phyloP scores from a whole-genome alignment of 53 echinoderm and acorn worm genomes.

The Apostichopus leukothele region DNA sequence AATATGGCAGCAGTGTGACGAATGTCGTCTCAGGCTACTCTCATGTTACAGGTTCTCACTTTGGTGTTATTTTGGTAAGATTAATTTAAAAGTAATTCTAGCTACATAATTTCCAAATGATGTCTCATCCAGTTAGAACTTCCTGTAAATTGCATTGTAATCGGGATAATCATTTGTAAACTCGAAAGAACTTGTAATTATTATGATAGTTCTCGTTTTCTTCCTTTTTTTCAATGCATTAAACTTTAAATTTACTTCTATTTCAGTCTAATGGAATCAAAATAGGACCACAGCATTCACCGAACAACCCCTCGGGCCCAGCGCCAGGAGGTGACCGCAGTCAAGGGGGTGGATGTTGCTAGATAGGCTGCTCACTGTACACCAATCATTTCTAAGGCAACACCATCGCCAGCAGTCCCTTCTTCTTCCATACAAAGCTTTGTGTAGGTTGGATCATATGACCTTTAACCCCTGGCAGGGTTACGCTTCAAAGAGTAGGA shows the following conservation, averaged over 20 bases:
- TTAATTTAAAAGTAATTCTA: too few species aligned
- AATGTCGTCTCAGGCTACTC: too few species aligned
- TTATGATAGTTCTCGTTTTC: too few species aligned
- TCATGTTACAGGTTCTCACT: too few species aligned
- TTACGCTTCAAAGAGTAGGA: not conserved
- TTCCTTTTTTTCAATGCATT: too few species aligned
- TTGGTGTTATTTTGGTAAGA: too few species aligned
- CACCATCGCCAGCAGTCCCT: slow-evolving; percentile 31
- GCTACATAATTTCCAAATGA: too few species aligned
- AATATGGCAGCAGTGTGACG: too few species aligned
- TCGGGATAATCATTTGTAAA: too few species aligned
- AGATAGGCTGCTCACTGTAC: slow-evolving; percentile 23
- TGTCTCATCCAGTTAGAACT: too few species aligned
- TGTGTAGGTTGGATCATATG: not conserved
- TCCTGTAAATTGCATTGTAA: not conserved
- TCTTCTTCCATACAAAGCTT: slow-evolving; percentile 21
- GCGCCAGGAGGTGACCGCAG: slow-evolving; percentile 72
- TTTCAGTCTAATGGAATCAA: slow-evolving; percentile 95
- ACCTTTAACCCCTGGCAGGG: not conserved
- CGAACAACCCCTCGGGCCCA: slow-evolving; percentile 89
- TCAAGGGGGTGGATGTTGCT: slow-evolving; percentile 88
- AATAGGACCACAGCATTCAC: slow-evolving; percentile 92
- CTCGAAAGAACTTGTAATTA: too few species aligned
- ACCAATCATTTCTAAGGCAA: not conserved
- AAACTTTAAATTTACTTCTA: too few species aligned